These are phyloP conservation scores for Caenorhabditis sp. DNA, from an alignment of 2,888 invertebrate species.

Conservation along the genomic window DNA sequence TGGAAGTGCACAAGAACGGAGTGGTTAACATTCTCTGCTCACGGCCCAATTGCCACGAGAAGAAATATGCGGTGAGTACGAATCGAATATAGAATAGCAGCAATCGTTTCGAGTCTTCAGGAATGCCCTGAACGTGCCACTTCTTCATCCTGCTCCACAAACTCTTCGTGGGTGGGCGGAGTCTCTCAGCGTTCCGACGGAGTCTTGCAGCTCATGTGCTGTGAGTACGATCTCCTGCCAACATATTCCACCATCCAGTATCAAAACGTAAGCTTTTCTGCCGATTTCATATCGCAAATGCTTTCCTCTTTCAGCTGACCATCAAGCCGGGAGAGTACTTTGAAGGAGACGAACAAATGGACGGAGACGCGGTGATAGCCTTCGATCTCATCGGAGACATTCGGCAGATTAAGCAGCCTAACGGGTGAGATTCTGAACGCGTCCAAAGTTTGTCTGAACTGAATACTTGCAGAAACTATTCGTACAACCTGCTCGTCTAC, in stretches of 20 bases:
- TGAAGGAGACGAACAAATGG: conserved; percentile 63
- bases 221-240: conserved; percentile 73
- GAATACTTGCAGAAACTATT: conserved; percentile 24
- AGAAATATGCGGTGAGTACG: conserved; percentile 63
- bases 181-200: conserved; percentile 70
- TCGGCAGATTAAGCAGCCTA: conserved; percentile 22
- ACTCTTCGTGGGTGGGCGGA: conserved; percentile 67
- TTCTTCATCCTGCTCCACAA: conserved; percentile 43
- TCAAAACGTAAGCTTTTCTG: conserved; percentile 64
- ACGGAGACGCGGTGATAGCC: conserved; percentile 54
- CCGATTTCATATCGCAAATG: neutral
- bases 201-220: conserved; percentile 71
- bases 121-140: conserved; percentile 64
- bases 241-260: conserved; percentile 69
- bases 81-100: too few species aligned
- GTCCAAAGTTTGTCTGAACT: too few species aligned
- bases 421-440: too few species aligned
- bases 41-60: conserved; percentile 64
- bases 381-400: conserved; percentile 64
- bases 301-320: conserved; percentile 33
- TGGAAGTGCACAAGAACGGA: conserved; percentile 63
- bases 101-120: conserved; percentile 8
- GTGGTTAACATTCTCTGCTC: conserved; percentile 60
- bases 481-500: conserved; percentile 41
- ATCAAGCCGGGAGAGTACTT: conserved; percentile 63